Percentiles rank a stretch among this genome's conserved stretches.
phyloP scores from a whole-genome alignment of 1,140 invertebrate species.

The Sinonovacula constricta region DNA sequence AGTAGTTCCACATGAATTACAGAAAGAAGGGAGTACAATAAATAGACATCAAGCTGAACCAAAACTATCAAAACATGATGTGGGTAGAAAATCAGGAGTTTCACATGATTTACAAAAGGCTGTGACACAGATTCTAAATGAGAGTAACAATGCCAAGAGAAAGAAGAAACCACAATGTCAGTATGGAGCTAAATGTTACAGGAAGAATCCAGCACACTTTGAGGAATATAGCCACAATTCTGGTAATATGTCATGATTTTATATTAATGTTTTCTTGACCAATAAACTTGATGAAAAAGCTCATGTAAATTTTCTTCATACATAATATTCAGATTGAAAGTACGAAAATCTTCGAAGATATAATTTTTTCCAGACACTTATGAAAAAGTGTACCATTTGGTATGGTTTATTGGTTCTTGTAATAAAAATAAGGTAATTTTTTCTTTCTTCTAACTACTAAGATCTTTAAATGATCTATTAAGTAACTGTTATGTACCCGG shows the following conservation, averaged over 20 bases:
- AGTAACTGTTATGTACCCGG: neutral
- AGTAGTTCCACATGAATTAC: neutral
- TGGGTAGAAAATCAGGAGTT: slow-evolving; percentile 11
- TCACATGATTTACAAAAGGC: slow-evolving; percentile 35
- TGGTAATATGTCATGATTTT: slow-evolving; percentile 32
- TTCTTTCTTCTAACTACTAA: neutral
- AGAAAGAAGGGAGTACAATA: neutral
- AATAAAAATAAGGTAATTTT: neutral
- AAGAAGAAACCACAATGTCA: slow-evolving; percentile 55
- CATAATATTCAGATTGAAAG: neutral
- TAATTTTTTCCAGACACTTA: neutral
- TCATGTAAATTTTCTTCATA: slow-evolving; percentile 3
- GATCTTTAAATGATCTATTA: neutral
- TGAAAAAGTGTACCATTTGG: neutral
- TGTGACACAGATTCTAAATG: slow-evolving; percentile 35
- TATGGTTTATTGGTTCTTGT: neutral
- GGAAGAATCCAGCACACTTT: slow-evolving; percentile 69
- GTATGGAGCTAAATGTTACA: slow-evolving; percentile 69
- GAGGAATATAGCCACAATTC: slow-evolving; percentile 63
- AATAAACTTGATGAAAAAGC: neutral
- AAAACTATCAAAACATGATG: neutral
- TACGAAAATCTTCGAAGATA: neutral
- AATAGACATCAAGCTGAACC: neutral
- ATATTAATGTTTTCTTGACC: neutral
- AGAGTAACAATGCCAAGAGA: slow-evolving; percentile 6